These are phyloP conservation scores for Bacillus rossius DNA, from an alignment of 1,140 invertebrate species.

Conservation along the genomic window DNA sequence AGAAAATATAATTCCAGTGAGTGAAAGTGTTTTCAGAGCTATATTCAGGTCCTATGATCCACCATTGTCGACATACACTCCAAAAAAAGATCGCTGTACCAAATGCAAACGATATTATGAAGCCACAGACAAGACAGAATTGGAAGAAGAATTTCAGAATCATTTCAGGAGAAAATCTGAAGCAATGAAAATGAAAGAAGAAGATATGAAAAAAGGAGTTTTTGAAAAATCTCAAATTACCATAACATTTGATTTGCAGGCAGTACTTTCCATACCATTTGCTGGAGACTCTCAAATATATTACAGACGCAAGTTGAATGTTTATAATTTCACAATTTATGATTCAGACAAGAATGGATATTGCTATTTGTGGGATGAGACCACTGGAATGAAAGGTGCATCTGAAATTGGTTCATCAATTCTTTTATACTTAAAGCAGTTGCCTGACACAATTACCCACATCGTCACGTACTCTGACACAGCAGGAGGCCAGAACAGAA, in stretches of 20 bases:
- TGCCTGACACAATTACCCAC: no score
- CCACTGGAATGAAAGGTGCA: no score
- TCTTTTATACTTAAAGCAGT: no score
- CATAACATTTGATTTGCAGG: slow-evolving; percentile 29
- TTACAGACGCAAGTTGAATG: slow-evolving; percentile 36
- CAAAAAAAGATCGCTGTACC: slow-evolving; percentile 29
- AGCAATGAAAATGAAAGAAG: slow-evolving; percentile 19
- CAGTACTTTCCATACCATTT: slow-evolving; percentile 31
- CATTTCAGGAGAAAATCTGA: slow-evolving; percentile 25
- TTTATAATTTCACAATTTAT: slow-evolving; percentile 32
- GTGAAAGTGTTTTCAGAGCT: slow-evolving; percentile 17
- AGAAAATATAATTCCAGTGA: slow-evolving; percentile 14
- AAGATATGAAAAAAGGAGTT: slow-evolving; percentile 21
- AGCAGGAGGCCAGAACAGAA: no score
- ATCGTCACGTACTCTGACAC: no score
- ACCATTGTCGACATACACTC: slow-evolving; percentile 22
- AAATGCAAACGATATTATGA: slow-evolving; percentile 22
- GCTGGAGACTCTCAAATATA: slow-evolving; percentile 35
- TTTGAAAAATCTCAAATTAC: slow-evolving; percentile 16
- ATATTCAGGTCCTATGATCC: slow-evolving; percentile 21
- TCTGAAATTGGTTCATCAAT: no score
- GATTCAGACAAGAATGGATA: no score
- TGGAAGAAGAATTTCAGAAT: slow-evolving; percentile 16
- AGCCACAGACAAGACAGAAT: slow-evolving; percentile 18
- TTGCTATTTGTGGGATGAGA: no score